phyloP scores from a whole-genome alignment of 2,797 vertebrate species.

The Bovichtus diacanthus region DNA sequence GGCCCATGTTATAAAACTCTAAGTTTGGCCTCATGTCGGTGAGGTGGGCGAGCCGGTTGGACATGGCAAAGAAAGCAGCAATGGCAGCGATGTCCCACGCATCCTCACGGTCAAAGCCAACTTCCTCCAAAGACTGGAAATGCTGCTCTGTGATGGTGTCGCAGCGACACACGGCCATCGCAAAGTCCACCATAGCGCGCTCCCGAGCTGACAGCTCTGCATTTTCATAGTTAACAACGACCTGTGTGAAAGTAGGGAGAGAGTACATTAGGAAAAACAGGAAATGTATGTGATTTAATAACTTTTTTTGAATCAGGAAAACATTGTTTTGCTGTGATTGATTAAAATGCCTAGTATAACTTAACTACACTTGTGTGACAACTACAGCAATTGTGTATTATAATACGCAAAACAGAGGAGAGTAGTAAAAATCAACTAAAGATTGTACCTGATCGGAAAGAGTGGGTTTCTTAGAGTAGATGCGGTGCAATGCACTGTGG shows the following conservation, averaged over 20 bases:
- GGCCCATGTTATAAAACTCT: constrained; percentile 90
- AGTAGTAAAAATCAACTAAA: background rate
- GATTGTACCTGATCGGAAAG: constrained; percentile 88
- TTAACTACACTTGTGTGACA: background rate
- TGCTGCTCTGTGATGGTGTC: constrained; percentile 89
- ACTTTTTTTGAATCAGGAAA: background rate
- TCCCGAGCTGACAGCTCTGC: constrained; percentile 85
- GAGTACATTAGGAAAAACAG: background rate
- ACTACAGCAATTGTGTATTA: background rate
- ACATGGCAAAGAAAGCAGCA: constrained; percentile 90
- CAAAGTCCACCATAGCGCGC: constrained; percentile 89
- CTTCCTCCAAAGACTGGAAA: constrained; percentile 85
- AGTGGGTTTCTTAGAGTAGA: constrained; percentile 89
- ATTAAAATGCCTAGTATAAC: background rate
- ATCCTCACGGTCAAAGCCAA: constrained; percentile 89
- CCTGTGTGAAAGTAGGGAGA: constrained; percentile 70
- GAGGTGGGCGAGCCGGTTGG: constrained; percentile 88
- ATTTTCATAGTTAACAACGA: constrained; percentile 86
- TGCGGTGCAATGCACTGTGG: constrained; percentile 88
- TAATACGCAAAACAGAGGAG: background rate
- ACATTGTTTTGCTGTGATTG: background rate
- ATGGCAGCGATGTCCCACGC: constrained; percentile 90
- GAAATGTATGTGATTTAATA: background rate
- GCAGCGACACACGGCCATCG: constrained; percentile 84
- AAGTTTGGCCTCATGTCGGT: constrained; percentile 87